Base-by-base conservation (phyloP, 2,888 invertebrate species). In the Crematogaster levior region DNA sequence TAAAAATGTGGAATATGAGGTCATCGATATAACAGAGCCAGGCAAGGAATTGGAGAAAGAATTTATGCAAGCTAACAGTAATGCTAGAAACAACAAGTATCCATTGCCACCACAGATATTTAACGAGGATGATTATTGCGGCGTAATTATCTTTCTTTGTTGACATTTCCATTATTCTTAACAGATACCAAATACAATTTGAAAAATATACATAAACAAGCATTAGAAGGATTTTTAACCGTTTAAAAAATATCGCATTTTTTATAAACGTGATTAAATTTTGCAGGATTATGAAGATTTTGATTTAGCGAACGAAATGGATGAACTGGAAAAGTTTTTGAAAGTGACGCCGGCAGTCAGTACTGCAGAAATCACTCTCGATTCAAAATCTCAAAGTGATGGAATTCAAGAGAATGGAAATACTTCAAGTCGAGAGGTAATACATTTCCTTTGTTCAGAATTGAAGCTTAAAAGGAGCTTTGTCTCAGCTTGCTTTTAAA, bases 1-100 rank as follows among this genome's bases (percentile, higher is more conserved):
- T 90, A 98, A 98, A 96, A 97, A 96, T 95, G 97, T 99, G 90
- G 96, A 97, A 91, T 99, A 98, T 95, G 97, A 98, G 94, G 95
- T 97, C 84, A 97, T 99, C 93, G 99, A 99, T 95, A 99, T 99
- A 92, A 97, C 99, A 70, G 99, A 99, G 94, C 98, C 99, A 24
- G 98, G 97, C 73, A 97, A 97, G 93, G 98, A 98, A 94, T 95
- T 96, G 83, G 97, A 98, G 89, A 98, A 98, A 95, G 97, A 98
- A 91, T 97, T 98, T 93, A 99, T 99, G 98, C 98, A 98, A 95
- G 97, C 96, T 92, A 98, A 98, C 94, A 96, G 97, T 73, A 97
- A 97, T 88, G 96, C 97, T 84, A 96, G 96, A 93, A 97, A 97
- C 74, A 97, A 96, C 83, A 97, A 97, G 93, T 97, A 97, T 91